Conservation (phyloP, 2,113 vertebrate species). For the Paradoxurus hermaphroditus region DNA sequence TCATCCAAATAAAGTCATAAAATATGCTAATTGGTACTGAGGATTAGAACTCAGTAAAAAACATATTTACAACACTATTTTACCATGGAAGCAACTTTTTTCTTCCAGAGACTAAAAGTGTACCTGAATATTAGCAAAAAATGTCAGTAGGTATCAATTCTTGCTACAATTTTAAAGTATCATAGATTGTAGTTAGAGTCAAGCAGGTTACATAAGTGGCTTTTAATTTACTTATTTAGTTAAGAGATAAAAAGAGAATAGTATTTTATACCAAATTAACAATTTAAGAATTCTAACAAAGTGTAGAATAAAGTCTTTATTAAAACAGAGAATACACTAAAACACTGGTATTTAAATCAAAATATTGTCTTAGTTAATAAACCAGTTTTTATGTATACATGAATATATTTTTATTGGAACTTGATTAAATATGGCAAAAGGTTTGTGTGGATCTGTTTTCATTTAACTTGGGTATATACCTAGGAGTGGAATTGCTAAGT, state of each 20-base stretch:
- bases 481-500: neutral
- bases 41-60: conserved; percentile 76
- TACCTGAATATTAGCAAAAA: conserved; percentile 51
- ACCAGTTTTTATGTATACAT: neutral
- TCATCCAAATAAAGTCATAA: conserved; percentile 81
- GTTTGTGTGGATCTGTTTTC: neutral
- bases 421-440: neutral
- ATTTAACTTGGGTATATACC: neutral
- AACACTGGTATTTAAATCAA: conserved; percentile 52
- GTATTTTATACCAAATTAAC: conserved; percentile 47
- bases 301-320: conserved; percentile 32
- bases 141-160: conserved; percentile 49
- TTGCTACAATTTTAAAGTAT: conserved; percentile 48
- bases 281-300: neutral
- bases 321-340: conserved; percentile 7
- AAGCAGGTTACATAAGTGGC: neutral
- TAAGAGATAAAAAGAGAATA: conserved; percentile 5
- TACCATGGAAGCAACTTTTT: conserved; percentile 74
- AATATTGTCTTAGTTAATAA: neutral
- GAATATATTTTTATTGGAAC: neutral
- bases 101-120: conserved; percentile 70
- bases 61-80: conserved; percentile 75
- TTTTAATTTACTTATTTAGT: conserved; percentile 63
- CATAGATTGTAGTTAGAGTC: conserved; percentile 5
- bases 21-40: conserved; percentile 80